Conservation (phyloP, 1,140 invertebrate genomes). For the Drosophila nikananu region DNA sequence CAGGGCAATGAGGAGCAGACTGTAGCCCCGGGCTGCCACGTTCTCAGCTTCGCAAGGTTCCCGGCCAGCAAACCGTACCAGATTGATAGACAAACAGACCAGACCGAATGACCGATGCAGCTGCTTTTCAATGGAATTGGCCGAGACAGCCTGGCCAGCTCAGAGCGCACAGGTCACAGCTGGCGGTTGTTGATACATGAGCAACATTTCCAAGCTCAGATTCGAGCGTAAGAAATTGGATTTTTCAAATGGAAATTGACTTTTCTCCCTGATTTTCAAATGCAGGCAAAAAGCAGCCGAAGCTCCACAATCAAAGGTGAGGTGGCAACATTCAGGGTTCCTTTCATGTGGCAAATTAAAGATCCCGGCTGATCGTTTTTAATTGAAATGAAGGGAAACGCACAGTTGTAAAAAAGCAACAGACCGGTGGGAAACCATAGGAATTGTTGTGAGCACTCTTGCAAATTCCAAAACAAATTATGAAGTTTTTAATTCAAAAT, state of each 20-base stretch:
- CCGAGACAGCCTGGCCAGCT: constrained; percentile 27
- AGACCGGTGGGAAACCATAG: neutral
- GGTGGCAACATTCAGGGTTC: neutral
- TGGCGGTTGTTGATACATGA: constrained; percentile 50
- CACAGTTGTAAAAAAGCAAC: no score
- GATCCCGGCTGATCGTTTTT: neutral
- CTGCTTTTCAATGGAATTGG: constrained; percentile 45
- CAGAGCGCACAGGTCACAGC: constrained; percentile 14
- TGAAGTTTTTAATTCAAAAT: no score
- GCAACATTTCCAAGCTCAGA: constrained; percentile 36
- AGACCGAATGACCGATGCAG: constrained; percentile 38
- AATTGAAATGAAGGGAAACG: neutral
- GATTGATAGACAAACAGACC: constrained; percentile 54
- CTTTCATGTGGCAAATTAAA: constrained; percentile 19
- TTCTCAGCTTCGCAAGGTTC: neutral
- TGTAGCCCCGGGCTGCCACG: neutral
- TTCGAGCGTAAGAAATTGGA: constrained; percentile 54
- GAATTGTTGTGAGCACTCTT: neutral
- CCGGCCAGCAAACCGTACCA: constrained; percentile 10
- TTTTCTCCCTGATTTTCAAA: constrained; percentile 19
- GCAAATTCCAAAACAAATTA: neutral
- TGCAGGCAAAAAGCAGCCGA: constrained; percentile 11
- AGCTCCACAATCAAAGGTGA: constrained; percentile 8
- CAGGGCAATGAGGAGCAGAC: constrained; percentile 43
- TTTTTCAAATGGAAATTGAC: constrained; percentile 58